phyloP scores from a whole-genome alignment of 2,888 invertebrate species.

The Girardia tigrina region DNA sequence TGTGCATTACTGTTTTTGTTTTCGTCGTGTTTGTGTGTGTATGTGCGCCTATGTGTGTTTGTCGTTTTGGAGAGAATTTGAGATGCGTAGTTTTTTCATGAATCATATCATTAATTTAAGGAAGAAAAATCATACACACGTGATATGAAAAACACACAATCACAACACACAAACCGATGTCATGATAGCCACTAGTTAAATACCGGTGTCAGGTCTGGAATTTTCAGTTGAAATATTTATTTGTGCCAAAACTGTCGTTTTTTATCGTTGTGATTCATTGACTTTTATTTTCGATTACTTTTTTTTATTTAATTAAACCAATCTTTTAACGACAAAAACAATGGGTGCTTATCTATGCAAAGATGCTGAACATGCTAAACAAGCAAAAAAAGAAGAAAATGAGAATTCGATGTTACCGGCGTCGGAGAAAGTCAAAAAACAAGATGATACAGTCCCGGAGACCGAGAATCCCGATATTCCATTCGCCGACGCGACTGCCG shows the following conservation, averaged over 20 bases:
- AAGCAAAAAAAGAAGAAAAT: not conserved
- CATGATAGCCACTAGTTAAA: not conserved
- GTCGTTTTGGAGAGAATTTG: too few relatives aligned
- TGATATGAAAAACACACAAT: not conserved
- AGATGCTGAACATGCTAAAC: not conserved
- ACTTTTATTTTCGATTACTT: not conserved
- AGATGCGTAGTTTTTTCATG: not conserved
- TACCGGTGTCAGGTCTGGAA: not conserved
- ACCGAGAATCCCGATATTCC: not conserved
- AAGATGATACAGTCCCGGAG: not conserved
- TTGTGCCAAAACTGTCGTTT: too few relatives aligned
- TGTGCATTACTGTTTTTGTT: too few relatives aligned
- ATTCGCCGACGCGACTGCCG: not conserved
- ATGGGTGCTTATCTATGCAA: not conserved
- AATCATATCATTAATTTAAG: not conserved
- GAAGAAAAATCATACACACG: not conserved
- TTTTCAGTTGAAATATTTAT: not conserved
- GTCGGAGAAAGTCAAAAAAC: not conserved
- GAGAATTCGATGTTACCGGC: not conserved
- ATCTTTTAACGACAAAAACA: not conserved
- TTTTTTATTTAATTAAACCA: not conserved
- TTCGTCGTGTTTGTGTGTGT: too few relatives aligned
- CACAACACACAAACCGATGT: not conserved
- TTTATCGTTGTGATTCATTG: not conserved
- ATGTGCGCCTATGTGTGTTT: too few relatives aligned